Conservation (phyloP, 2,888 invertebrate species). For the Carabus problematicus region DNA sequence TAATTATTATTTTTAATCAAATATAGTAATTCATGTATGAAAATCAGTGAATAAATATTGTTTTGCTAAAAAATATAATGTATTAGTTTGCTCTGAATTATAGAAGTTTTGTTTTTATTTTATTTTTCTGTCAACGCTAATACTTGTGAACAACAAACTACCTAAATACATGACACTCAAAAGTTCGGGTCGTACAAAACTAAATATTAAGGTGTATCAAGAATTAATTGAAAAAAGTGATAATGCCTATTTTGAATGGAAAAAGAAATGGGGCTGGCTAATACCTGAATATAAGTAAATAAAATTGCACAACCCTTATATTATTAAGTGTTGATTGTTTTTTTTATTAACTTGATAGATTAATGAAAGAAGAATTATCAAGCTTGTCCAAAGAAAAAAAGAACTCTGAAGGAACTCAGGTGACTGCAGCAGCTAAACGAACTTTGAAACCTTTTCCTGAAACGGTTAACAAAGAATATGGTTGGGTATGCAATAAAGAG, state of each 20-base stretch:
- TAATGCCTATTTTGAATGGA: conserved; percentile 14
- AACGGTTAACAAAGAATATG: neutral
- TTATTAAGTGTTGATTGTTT: neutral
- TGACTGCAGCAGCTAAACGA: neutral
- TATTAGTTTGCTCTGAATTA: neutral
- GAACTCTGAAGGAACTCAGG: neutral
- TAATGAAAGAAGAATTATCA: conserved; percentile 12
- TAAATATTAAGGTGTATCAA: conserved; percentile 4
- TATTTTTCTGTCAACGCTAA: conserved; percentile 1
- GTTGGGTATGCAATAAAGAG: too few relatives aligned
- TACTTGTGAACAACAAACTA: neutral
- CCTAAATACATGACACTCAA: conserved; percentile 6
- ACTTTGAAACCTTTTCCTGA: conserved; percentile 13
- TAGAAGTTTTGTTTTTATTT: conserved; percentile 14
- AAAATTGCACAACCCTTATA: neutral
- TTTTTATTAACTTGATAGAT: conserved; percentile 16
- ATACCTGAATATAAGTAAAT: conserved; percentile 17
- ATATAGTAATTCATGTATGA: neutral
- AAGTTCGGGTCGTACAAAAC: conserved; percentile 7
- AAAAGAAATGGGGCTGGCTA: conserved; percentile 15
- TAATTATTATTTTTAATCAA: neutral
- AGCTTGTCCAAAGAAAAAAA: conserved; percentile 3
- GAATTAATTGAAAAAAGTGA: conserved; percentile 19
- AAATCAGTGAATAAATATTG: too few relatives aligned
- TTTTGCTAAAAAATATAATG: neutral